These are phyloP conservation scores for Apotomis capreana DNA, from an alignment of 2,888 invertebrate genomes.

Conservation along the genomic window DNA sequence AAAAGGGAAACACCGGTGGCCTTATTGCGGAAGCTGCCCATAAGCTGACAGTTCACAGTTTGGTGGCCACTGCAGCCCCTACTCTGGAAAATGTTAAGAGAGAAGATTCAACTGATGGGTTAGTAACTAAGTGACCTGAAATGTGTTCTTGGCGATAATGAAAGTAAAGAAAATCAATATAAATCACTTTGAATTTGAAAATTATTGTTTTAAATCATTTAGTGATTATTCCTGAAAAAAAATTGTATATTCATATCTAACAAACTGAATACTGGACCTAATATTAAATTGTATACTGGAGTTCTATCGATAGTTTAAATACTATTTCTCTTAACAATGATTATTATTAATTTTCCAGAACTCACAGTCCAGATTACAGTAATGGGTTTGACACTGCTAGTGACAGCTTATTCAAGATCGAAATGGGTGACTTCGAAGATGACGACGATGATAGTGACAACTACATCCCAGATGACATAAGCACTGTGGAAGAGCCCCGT, in stretches of 20 bases:
- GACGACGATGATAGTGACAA: constrained; percentile 54
- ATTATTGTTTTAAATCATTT: no score
- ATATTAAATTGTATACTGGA: no score
- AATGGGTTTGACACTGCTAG: constrained; percentile 52
- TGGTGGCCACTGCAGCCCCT: constrained; percentile 43
- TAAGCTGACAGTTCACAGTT: constrained; percentile 56
- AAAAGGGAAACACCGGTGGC: constrained; percentile 55
- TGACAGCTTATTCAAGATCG: constrained; percentile 53
- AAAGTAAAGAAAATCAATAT: no score
- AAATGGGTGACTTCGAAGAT: constrained; percentile 56
- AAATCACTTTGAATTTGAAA: no score
- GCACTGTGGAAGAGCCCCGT: constrained; percentile 45
- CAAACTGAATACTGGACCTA: no score
- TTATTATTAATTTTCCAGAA: constrained; percentile 52
- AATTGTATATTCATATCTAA: no score
- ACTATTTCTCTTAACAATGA: not conserved
- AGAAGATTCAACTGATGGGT: constrained; percentile 51
- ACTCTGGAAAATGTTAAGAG: constrained; percentile 49
- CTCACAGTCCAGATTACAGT: constrained; percentile 58
- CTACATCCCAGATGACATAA: constrained; percentile 53
- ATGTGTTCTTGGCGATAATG: not conserved
- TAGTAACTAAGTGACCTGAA: constrained; percentile 31
- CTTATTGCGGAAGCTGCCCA: constrained; percentile 58
- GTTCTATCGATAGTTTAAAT: no score
- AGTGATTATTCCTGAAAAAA: no score